phyloP scores from a whole-genome alignment of 1,140 invertebrate species.

The Ceratosolen fusciceps region DNA sequence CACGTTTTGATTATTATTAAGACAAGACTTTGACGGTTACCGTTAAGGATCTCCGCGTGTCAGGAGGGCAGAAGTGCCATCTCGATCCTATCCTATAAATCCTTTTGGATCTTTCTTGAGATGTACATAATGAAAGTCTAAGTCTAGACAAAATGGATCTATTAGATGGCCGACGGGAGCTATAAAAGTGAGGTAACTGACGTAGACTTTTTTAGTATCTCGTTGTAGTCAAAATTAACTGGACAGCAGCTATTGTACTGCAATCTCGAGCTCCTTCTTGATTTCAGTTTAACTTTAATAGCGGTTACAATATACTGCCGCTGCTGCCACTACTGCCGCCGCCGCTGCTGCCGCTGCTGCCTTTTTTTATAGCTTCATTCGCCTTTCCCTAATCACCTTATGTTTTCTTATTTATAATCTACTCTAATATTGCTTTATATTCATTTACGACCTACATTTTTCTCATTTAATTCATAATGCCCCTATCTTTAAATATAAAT shows the following conservation, averaged over 20 bases:
- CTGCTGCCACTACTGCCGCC: too few relatives aligned
- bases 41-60: not conserved
- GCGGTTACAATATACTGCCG: not conserved
- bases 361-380: not conserved
- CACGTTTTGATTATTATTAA: not conserved
- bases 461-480: too few relatives aligned
- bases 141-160: not conserved
- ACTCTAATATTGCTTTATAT: not conserved
- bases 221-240: not conserved
- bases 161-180: not conserved
- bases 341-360: too few relatives aligned
- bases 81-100: not conserved
- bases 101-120: not conserved
- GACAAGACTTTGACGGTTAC: not conserved
- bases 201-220: not conserved
- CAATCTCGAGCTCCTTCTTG: not conserved
- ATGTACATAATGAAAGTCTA: not conserved
- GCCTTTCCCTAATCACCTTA: not conserved
- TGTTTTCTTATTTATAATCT: not conserved
- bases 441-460: too few relatives aligned
- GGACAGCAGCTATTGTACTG: not conserved
- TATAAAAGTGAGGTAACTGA: constrained; percentile 1
- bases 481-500: too few relatives aligned
- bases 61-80: not conserved
- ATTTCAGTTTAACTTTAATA: not conserved